These are phyloP conservation scores for Oreonectes daqikongensis DNA, from an alignment of 2,797 vertebrate genomes.

Conservation along the genomic window DNA sequence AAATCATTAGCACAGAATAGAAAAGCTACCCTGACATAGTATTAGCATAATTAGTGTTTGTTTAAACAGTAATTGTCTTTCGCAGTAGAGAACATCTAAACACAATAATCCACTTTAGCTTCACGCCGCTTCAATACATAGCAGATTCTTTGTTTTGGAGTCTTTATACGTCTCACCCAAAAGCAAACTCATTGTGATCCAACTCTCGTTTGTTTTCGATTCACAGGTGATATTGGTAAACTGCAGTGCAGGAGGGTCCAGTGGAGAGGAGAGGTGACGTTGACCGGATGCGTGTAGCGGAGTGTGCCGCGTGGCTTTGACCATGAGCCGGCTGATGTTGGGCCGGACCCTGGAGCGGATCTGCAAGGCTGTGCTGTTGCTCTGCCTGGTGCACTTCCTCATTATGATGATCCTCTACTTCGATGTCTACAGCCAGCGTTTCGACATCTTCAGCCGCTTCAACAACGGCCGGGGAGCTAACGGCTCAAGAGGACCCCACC, in stretches of 20 bases:
- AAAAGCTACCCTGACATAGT: conserved; percentile 13
- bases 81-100: conserved; percentile 10
- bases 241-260: conserved; percentile 25
- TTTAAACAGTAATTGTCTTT: conserved; percentile 18
- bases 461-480: conserved; percentile 80
- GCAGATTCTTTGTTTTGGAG: conserved; percentile 3
- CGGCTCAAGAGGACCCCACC: conserved; percentile 73
- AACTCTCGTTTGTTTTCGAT: conserved; percentile 5
- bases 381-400: conserved; percentile 96
- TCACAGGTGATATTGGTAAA: conserved; percentile 40
- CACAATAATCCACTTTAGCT: not conserved
- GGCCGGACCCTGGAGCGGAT: conserved; percentile 98
- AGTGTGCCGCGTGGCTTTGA: conserved; percentile 68
- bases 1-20: not conserved
- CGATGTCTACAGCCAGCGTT: conserved; percentile 94
- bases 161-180: conserved; percentile 1
- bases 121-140: not conserved
- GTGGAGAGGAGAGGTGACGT: conserved; percentile 34
- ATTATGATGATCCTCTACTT: conserved; percentile 99
- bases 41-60: conserved; percentile 24
- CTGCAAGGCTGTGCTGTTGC: conserved; percentile 97
- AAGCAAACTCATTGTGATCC: not conserved
- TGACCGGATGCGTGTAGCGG: conserved; percentile 72
- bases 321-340: conserved; percentile 99
- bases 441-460: conserved; percentile 98